phyloP scores from a whole-genome alignment of 2,797 vertebrate genomes.

The Danio aesculapii region DNA sequence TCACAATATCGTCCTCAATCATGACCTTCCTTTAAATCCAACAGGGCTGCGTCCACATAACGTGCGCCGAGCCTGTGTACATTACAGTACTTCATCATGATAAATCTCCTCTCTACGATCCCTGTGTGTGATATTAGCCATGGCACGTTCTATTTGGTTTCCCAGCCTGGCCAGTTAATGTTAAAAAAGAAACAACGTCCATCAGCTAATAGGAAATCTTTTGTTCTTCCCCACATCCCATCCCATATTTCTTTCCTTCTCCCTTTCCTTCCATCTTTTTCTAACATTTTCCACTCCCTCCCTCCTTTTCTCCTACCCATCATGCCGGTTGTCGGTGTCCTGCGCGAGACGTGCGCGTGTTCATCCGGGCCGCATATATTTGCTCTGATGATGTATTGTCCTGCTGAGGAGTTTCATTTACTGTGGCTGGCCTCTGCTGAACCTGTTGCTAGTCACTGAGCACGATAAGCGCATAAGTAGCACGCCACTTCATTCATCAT shows the following conservation, averaged over 20 bases:
- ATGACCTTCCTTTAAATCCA: conserved; percentile 25
- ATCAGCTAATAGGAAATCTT: conserved; percentile 87
- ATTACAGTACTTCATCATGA: conserved; percentile 46
- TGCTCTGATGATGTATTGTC: conserved; percentile 99
- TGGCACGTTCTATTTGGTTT: conserved; percentile 74
- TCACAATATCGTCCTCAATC: conserved; percentile 14
- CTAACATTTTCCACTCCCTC: conserved; percentile 65
- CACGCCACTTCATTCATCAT: conserved; percentile 99
- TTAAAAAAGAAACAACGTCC: conserved; percentile 72
- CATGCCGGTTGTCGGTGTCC: conserved; percentile 91
- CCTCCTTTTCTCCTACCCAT: conserved; percentile 83
- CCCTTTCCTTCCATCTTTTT: conserved; percentile 81
- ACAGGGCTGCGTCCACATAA: conserved; percentile 13
- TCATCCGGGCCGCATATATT: conserved; percentile 93
- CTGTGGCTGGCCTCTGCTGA: conserved; percentile 98
- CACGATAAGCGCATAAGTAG: conserved; percentile 99
- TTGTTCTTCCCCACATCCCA: conserved; percentile 88
- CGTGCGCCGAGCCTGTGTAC: not conserved
- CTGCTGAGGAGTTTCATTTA: conserved; percentile 99
- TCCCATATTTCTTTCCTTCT: conserved; percentile 76
- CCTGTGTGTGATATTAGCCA: conserved; percentile 80
- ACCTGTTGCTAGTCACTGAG: conserved; percentile 99
- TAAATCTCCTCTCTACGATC: conserved; percentile 65
- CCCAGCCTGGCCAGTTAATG: conserved; percentile 82
- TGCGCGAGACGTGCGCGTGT: conserved; percentile 82